Base-by-base conservation (phyloP, 2,888 invertebrate species). In the Euproctis similis region DNA sequence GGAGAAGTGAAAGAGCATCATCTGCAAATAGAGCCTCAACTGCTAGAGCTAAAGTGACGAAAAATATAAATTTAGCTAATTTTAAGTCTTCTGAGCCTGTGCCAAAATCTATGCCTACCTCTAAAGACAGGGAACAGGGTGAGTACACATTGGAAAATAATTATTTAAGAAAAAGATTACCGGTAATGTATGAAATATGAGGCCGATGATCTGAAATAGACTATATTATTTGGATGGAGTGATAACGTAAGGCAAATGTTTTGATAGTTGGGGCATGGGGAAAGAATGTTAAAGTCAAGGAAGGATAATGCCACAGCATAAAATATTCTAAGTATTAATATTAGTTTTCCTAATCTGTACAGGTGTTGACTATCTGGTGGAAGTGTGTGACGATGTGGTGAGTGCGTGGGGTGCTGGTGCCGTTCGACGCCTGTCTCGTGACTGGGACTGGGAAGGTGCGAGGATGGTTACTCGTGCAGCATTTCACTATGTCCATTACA, bases 391-490 rank as follows among this genome's bases (percentile, higher is more conserved):
- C 13, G 88, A 92, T 30, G 89, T 91, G 46, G 87, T 95, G 12
- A 95, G 94, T 61, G 89, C 95, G 12, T 95, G 94, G 80, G 95
- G 95, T 0, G 92, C 93, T 51, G 94, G 94, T n/a, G 94, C 95
- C 1, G 84, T 95, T 14, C 88, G 93, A 18, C 93, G 92, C 46
- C 88, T 95, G 22, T 92, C 94, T 50, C 89, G 91, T 40, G 88
- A 90, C 36, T 95, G 94, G 95, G 94, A 90, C 64, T 86, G 87
- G 55, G 87, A 89, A 35, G 92, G 91, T 65, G 92, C 94, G 3
- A 87, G 89, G 28, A 90, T 92, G 37, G 95, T 95, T 8, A 92
- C 89, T 24, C 89, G 90, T 6, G 90, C 94, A 28, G 94, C 95
- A 53, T 96, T 95, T 62, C 93, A 94, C 73, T 95, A 95, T 62